Evolutionary conservation across 2,888 invertebrate genomes (phyloP), one percentile per base, ranked within the genome.

Genomic region (Aquatica leii): DNA sequence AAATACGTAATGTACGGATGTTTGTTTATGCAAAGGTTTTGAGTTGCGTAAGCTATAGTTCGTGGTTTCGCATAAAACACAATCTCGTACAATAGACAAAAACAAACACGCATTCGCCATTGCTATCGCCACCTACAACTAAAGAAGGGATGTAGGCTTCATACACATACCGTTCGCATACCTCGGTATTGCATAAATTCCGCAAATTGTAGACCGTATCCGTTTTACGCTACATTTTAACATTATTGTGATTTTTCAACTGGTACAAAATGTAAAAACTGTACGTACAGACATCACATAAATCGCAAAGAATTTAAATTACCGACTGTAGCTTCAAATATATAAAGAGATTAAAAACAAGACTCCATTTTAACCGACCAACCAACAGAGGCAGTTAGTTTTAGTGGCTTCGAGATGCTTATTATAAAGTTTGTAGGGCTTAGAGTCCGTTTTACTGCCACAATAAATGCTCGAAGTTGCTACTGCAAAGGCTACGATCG

Each of bases 301-400:
- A 76, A 76, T 76, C 72, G 66, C 65, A 60, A 62, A 68, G 71
- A 71, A 75, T 75, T 74, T 75, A 73, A 75, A 71, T 69, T 68
- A 69, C 69, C 69, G 71, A 66, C 52, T 62, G 62, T 57, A 66
- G 65, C 64, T 66, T 69, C 69, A 67, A 67, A 72, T 73, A 74
- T 73, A 74, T 67, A 74, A 74, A 73, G 74, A 75, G 76, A 76
- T 76, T 76, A 77, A 76, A 77, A 76, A 76, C 74, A 69, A 70
- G 72, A 69, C 71, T 69, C 67, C 46, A 35, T 34, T 60, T 50
- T 53, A 54, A n/a, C 58, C 54, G 55, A 59, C 59, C 59, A 59
- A 63, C 62, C 54, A 66, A 54, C 65, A 49, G 55, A 62, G 55
- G 65, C 65, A 59, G 69, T 66, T 70, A 65, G 67, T 68, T 67